Evolutionary conservation across 2,113 vertebrate species (phyloP).

Genomic region (Larimichthys polyactis): DNA sequence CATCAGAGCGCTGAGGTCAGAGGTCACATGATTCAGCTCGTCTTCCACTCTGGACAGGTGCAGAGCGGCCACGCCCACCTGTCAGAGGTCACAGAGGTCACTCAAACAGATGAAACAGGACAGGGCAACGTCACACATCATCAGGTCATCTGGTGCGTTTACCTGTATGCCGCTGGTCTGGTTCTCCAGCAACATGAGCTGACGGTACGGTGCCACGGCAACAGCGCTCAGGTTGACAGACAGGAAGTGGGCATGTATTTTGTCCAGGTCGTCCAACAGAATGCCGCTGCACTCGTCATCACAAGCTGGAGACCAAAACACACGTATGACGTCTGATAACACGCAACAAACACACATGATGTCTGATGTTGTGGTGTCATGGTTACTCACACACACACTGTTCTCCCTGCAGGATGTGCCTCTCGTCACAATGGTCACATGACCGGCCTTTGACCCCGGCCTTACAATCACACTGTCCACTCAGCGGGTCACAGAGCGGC

Average conservation of each 20-base stretch:
- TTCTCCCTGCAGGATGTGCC: constrained; percentile 85
- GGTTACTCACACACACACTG: constrained; percentile 90
- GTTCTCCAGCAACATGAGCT: constrained; percentile 87
- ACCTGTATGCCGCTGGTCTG: constrained; percentile 86
- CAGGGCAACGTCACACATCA: neutral
- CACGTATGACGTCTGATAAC: neutral
- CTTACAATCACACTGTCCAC: constrained; percentile 90
- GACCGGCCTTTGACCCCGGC: constrained; percentile 86
- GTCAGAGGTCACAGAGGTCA: neutral
- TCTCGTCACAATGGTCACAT: constrained; percentile 88
- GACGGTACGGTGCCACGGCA: constrained; percentile 78
- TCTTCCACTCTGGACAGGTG: constrained; percentile 41
- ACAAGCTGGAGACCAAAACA: constrained; percentile 83
- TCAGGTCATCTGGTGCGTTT: neutral
- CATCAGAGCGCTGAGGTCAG: constrained; percentile 48
- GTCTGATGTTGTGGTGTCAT: neutral
- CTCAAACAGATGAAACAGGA: no score
- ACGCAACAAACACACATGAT: neutral
- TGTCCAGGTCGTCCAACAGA: constrained; percentile 87
- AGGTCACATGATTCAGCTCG: constrained; percentile 19
- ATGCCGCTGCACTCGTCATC: constrained; percentile 88
- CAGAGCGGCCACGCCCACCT: constrained; percentile 23
- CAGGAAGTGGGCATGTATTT: constrained; percentile 64
- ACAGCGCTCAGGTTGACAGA: constrained; percentile 86
- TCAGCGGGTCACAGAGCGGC: constrained; percentile 80